These are phyloP conservation scores for Chymomyza procnemis DNA, from an alignment of 2,888 invertebrate genomes.

Conservation along the genomic window DNA sequence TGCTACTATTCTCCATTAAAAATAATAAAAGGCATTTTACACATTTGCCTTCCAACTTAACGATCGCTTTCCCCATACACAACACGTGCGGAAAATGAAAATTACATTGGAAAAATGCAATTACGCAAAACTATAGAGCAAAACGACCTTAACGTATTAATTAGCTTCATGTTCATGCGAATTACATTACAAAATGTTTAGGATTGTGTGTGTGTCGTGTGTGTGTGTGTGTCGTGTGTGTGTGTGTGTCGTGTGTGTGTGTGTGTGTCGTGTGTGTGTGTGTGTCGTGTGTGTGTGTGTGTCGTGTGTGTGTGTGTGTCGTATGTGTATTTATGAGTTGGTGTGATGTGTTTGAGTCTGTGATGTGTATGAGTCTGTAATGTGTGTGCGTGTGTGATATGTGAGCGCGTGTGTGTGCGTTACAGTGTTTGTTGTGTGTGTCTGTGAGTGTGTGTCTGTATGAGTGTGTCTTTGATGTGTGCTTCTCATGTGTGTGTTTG, in stretches of 20 bases:
- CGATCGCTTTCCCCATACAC: too few relatives aligned
- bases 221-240: constrained; percentile 50
- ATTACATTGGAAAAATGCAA: constrained; percentile 61
- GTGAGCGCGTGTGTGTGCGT: too few relatives aligned
- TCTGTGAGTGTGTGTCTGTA: too few relatives aligned
- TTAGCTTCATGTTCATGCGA: constrained; percentile 50
- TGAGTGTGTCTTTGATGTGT: too few relatives aligned
- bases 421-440: too few relatives aligned
- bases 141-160: constrained; percentile 70
- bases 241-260: constrained; percentile 55
- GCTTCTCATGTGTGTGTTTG: too few relatives aligned
- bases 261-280: constrained; percentile 59
- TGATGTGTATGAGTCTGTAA: too few relatives aligned
- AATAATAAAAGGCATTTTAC: too few relatives aligned
- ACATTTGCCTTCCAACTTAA: too few relatives aligned
- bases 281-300: constrained; percentile 56
- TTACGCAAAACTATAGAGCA: constrained; percentile 67
- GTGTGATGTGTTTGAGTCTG: too few relatives aligned
- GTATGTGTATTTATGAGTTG: constrained; percentile 63
- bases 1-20: too few relatives aligned
- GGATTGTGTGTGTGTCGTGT: constrained; percentile 58
- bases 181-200: neutral
- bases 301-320: constrained; percentile 55
- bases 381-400: too few relatives aligned
- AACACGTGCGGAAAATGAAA: neutral